Evolutionary conservation across 2,888 invertebrate species (phyloP), one percentile per base, ranked within the genome.

Genomic region (Chymomyza amoena): DNA sequence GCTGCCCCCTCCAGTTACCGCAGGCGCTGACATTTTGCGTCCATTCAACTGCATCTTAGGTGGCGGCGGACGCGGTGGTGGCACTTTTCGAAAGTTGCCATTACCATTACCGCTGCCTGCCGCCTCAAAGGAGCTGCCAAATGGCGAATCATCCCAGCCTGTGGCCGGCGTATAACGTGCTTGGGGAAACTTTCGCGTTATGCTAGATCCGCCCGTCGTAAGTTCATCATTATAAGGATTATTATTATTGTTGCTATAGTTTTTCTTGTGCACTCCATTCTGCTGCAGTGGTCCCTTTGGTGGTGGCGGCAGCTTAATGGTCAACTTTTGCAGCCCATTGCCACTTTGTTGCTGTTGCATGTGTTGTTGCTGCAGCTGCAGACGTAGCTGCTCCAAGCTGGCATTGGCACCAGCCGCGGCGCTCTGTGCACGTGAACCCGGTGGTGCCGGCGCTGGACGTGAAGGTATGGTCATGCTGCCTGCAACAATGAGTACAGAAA

Each of bases 61-160:
- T 69, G 92, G 92, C 70, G 92, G 92, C 51, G 92, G 92, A 67
- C 92, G 84, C 28, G 92, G 92, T 61, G 92, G 91, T 61, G 92
- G 91, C 72, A 89, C 82, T 73, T 90, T 91, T 76, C 89, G 91
- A 52, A 71, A 79, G 65, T 77, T 86, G 62, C 76, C 80, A 67
- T 76, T 82, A 36, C 56, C 70, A 57, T 68, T 69, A 16, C 56
- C 64, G 56, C 64, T 70, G 57, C 72, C 74, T 9, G 61, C 45
- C 5, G 61, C 59, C 39, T 45, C 39, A 6, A 45, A 45, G 5
- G 64, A 45, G 1, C 63, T 28, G 64, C 89, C 89, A 62, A 91
- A 91, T 4, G 90, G 89, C 45, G 88, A 75, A 69, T 90, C 91
- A 77, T 91, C 89, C 91, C 91, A 91, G 71, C 89, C 89, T 52